Base-by-base conservation (phyloP, 2,113 vertebrate species). In the Condylura cristata region DNA sequence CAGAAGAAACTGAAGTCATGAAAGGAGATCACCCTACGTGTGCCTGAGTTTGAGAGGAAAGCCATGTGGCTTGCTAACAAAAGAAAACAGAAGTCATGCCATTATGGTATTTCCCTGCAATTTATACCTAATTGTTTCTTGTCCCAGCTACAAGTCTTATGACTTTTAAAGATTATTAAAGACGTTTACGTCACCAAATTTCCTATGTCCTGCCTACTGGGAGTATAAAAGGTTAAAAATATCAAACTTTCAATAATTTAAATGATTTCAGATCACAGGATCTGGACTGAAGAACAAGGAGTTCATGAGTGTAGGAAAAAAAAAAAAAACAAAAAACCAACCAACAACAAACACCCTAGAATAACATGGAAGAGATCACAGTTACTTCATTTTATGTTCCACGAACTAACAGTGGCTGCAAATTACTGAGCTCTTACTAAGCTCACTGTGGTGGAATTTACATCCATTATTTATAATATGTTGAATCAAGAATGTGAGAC, bases 31-130 rank as follows among this genome's bases (percentile, higher is more conserved):
- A 96, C 13, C 8, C 48, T 53, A 56, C 2, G 22, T 95, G 97
- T 98, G 93, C 95, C 94, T 60, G 94, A 74, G 86, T 65, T 97
- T 96, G 95, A 98, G 93, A 97, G 94, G 97, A 98, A 98, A 98
- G 93, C 84, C 92, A 97, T 63, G 78, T 0, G 80, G 66, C 89
- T 90, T 1, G 0, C 87, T 95, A 97, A 97, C 92, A 94, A 96
- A 97, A 94, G 95, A 96, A 97, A 95, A 86, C 75, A 97, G 86
- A 94, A 98, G 91, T 51, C 79, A 95, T 90, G 96, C 84, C 93
- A 96, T 90, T 88, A 96, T 94, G 97, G 96, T 96, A 97, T 98
- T 98, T 98, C 96, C 97, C 96, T 76, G 80, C 90, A 86, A 97
- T 88, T 96, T 97, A 95, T 83, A 83, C 91, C 20, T 83, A 28